Evolutionary conservation across 2,113 vertebrate species (phyloP), one percentile per base, ranked within the genome.

Genomic region (Brachyhypopomus gauderio): DNA sequence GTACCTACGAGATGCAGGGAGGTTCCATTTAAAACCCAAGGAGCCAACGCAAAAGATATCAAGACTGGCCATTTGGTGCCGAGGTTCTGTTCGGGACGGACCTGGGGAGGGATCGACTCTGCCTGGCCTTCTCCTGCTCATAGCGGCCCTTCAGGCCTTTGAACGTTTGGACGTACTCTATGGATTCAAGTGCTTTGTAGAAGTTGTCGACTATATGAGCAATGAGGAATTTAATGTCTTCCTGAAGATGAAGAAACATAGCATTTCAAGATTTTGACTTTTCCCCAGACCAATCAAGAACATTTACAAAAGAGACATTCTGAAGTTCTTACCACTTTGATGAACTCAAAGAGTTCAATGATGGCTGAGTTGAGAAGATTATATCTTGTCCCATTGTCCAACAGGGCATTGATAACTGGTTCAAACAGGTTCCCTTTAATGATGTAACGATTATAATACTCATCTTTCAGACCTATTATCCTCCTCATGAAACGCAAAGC

Each of bases 181-280:
- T 98, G 22, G 97, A 95, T 92, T 99, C 97, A 92, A 99, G 97
- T 91, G 96, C 96, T 93, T 97, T 96, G 92, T 97, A 98, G 92
- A 98, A 99, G 90, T 99, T 98, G 90, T 99, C 97, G 89, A 99
- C 95, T 88, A 99, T 99, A 93, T 99, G 97, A 89, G 97, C 94
- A 82, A 97, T 99, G 85, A 99, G 95, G 84, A 97, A 98, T 88
- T 98, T 98, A 84, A 99, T 94, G 89, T 99, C 97, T 93, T 99
- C 98, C 98, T 99, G 84, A 77, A 25, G 90, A 25, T 58, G 76
- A 81, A 41, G 87, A 87, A 86, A 67, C 88, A 23, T 91, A 72
- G 8, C 0, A 6, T 11, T 69, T n/a, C 2, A 16, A 25, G 14
- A 3, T 25, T 0, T 12, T 41, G 4, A 64, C 0, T 19, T 17